Evolutionary conservation across 37 sponge, comb jelly and placozoan genomes (phyloP).

Genomic region (Theonella swinhoei): DNA sequence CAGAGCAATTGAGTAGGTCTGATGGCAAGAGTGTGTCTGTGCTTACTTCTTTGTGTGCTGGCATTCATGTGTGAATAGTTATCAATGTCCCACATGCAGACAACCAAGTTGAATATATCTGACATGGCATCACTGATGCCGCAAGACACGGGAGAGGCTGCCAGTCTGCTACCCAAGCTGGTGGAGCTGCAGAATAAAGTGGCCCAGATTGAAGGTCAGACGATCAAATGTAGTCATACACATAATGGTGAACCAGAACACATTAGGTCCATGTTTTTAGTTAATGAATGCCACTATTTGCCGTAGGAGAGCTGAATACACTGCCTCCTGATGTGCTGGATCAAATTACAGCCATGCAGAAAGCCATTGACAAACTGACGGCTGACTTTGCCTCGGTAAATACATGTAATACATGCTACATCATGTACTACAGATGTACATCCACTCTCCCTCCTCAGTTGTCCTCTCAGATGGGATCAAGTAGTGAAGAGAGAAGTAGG

Average conservation of each 20-base stretch:
- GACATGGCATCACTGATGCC: conserved; percentile 73
- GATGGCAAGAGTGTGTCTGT: not conserved
- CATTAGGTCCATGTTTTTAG: too few relatives aligned
- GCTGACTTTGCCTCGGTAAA: conserved; percentile 64
- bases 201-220: conserved; percentile 60
- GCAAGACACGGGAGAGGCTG: conserved; percentile 23
- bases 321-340: conserved; percentile 66
- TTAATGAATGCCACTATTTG: too few relatives aligned
- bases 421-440: not conserved
- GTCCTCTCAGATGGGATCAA: conserved; percentile 3
- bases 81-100: too few relatives aligned
- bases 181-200: conserved; percentile 83
- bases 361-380: conserved; percentile 57
- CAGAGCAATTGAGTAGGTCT: not conserved
- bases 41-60: too few relatives aligned
- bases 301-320: conserved; percentile 58
- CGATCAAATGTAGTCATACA: not conserved
- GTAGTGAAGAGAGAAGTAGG: conserved; percentile 19
- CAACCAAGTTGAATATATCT: conserved; percentile 48
- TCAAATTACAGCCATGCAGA: conserved; percentile 63
- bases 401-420: not conserved
- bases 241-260: too few relatives aligned
- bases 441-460: not conserved
- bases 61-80: too few relatives aligned
- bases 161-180: conserved; percentile 70